These are phyloP conservation scores for Calephelis virginiensis DNA, from an alignment of 1,140 invertebrate genomes.

Conservation along the genomic window DNA sequence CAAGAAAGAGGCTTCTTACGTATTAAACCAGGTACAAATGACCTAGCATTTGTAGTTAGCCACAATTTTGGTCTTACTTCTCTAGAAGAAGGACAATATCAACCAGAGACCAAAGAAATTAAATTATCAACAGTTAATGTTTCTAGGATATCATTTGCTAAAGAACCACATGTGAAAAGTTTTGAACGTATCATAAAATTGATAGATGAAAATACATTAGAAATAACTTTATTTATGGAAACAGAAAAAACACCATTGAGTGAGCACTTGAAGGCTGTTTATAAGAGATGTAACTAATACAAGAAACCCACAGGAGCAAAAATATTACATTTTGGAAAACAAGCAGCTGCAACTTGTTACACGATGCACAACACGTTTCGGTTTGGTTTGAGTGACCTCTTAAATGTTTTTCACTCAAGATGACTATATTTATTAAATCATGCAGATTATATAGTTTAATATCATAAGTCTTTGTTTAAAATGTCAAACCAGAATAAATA, in stretches of 20 bases:
- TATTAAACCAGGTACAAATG: slow-evolving; percentile 79
- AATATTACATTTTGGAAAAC: too few relatives aligned
- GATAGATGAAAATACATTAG: slow-evolving; percentile 65
- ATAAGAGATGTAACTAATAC: slow-evolving; percentile 54
- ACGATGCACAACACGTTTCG: too few relatives aligned
- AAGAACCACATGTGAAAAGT: slow-evolving; percentile 76
- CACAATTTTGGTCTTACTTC: slow-evolving; percentile 82
- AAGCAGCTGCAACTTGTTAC: too few relatives aligned
- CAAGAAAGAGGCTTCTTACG: slow-evolving; percentile 83
- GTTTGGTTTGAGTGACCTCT: too few relatives aligned
- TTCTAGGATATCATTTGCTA: slow-evolving; percentile 76
- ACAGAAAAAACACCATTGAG: slow-evolving; percentile 79
- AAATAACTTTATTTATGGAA: slow-evolving; percentile 80
- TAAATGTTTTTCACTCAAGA: too few relatives aligned
- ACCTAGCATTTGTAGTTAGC: slow-evolving; percentile 80
- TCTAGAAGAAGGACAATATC: slow-evolving; percentile 79
- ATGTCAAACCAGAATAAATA: too few relatives aligned
- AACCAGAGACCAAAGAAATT: slow-evolving; percentile 58
- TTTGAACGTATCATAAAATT: slow-evolving; percentile 72
- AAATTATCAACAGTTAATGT: slow-evolving; percentile 73
- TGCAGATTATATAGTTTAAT: too few relatives aligned
- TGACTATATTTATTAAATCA: too few relatives aligned
- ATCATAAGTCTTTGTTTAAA: too few relatives aligned
- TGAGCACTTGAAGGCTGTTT: slow-evolving; percentile 80
- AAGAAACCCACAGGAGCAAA: too few relatives aligned